Base-by-base conservation (phyloP, 2,113 vertebrate species). In the Amazona vittata region DNA sequence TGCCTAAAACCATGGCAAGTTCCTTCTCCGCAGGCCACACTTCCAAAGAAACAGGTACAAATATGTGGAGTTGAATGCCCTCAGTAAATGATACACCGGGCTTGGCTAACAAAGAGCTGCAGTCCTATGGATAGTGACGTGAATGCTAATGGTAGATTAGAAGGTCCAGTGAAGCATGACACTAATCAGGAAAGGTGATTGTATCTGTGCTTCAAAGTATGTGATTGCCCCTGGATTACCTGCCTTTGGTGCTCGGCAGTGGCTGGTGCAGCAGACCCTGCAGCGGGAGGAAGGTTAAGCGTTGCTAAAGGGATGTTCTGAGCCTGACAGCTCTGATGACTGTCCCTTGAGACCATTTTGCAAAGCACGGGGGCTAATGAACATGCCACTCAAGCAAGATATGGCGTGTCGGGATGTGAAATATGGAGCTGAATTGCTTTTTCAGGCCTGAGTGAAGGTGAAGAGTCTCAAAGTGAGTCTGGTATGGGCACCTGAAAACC, bases 291-390 rank as follows among this genome's bases (percentile, higher is more conserved):
- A 53, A 31, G 77, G 73, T 35, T 70, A 87, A 44, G 69, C 29
- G 19, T 3, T 2, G 25, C 73, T n/a, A 11, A 62, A 68, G 76
- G 60, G 43, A 41, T 0, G 1, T 5, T 11, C 26, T 4, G 33
- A 41, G 35, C 43, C 20, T 63, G 57, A 10, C 71, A 44, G 70
- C 62, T 82, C 78, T 74, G 39, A 21, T 16, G n/a, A 10, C 3
- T 41, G 29, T 15, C 65, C 79, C 77, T 52, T 10, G 62, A 75
- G 50, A 28, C 9, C 0, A 0, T 29, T 67, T 41, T 6, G 9
- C 55, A 70, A 44, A 71, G 26, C 26, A 37, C 33, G 17, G 44
- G 47, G 68, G 26, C 50, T 22, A n/a, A 43, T 35, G 63, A 37
- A 79, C 79, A 47, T 10, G 26, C 16, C 57, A 19, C 47, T 52